phyloP scores from a whole-genome alignment of 2,888 invertebrate genomes.

The Folsomia candida region DNA sequence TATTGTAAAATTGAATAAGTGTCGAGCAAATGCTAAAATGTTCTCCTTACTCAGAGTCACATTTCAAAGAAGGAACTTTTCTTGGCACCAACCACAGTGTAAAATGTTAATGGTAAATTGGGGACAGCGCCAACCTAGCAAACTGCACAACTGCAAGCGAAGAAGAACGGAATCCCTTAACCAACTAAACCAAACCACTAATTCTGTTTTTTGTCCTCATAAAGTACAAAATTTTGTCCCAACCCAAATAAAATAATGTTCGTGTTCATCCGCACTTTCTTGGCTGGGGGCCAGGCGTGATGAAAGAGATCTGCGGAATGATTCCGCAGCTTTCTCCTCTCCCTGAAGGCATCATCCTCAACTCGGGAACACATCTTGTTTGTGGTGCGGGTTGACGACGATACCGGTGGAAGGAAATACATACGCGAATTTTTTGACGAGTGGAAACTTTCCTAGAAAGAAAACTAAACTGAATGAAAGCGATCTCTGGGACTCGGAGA shows the following conservation, averaged over 20 bases:
- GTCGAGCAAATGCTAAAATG: not conserved
- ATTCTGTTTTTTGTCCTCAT: slow-evolving; percentile 17
- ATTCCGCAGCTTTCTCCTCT: not conserved
- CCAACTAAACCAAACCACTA: slow-evolving; percentile 9
- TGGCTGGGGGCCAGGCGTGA: slow-evolving; percentile 5
- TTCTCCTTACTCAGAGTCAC: no score
- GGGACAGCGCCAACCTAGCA: not conserved
- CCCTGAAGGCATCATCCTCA: not conserved
- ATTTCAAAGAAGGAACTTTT: not conserved
- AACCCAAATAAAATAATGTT: slow-evolving; percentile 15
- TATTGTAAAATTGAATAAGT: slow-evolving; percentile 1
- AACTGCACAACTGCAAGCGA: not conserved
- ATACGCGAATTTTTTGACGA: not conserved
- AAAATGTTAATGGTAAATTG: slow-evolving; percentile 1
- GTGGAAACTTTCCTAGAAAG: not conserved
- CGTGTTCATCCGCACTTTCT: slow-evolving; percentile 17
- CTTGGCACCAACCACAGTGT: not conserved
- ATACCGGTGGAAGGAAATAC: not conserved
- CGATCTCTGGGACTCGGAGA: not conserved
- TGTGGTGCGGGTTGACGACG: not conserved
- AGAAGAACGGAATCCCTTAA: not conserved
- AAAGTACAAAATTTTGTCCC: slow-evolving; percentile 15
- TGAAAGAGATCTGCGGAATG: not conserved
- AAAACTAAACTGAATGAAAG: not conserved
- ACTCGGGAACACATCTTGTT: no score